Conservation (phyloP, 2,797 vertebrate species). For the Rhincodon typus region DNA sequence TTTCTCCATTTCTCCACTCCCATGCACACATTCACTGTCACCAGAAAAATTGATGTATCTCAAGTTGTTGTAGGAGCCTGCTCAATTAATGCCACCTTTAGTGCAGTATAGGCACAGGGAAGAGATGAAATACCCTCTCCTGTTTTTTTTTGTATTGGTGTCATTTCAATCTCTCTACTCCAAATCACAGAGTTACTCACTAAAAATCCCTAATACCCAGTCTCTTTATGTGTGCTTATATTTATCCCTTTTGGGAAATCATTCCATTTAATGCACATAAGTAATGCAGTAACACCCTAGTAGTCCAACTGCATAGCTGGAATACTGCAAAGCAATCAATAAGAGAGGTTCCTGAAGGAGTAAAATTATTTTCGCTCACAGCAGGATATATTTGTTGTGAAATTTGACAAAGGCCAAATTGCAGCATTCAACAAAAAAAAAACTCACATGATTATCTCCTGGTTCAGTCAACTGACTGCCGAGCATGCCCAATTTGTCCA, state of each 20-base stretch:
- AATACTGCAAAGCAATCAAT: neutral
- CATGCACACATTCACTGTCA: neutral
- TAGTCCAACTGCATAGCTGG: neutral
- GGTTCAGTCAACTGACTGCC: neutral
- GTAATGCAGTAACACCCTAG: neutral
- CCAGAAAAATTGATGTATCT: neutral
- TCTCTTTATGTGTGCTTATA: neutral
- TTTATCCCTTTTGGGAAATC: neutral
- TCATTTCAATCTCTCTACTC: neutral
- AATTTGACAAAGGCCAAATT: neutral
- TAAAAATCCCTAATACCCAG: neutral
- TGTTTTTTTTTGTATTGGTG: neutral
- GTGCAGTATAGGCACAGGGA: no score
- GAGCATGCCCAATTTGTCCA: neutral
- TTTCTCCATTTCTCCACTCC: neutral
- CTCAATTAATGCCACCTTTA: neutral
- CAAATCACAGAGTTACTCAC: neutral
- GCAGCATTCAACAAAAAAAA: neutral
- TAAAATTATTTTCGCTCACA: neutral
- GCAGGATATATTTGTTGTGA: neutral
- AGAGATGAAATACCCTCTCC: neutral
- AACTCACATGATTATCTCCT: constrained; percentile 30
- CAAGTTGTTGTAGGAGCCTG: neutral
- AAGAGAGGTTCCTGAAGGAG: no score
- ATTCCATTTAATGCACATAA: neutral